These are phyloP conservation scores for Gallinago stenura DNA, from an alignment of 2,797 vertebrate species.

Conservation along the genomic window DNA sequence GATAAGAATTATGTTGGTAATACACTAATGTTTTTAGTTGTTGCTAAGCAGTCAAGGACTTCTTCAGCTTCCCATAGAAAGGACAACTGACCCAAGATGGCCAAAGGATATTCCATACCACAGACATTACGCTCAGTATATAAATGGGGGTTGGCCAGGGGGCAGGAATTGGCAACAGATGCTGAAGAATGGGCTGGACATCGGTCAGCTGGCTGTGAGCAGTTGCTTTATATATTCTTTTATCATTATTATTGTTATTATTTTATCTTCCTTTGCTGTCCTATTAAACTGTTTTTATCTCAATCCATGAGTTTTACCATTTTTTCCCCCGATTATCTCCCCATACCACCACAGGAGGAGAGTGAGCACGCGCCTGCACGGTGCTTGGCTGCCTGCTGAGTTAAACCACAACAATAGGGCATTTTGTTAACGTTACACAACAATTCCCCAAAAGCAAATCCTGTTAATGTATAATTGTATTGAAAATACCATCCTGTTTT, in stretches of 20 bases:
- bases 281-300: neutral
- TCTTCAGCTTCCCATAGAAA: too few relatives aligned
- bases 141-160: too few relatives aligned
- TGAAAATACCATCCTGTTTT: neutral
- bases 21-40: too few relatives aligned
- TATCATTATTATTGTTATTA: neutral
- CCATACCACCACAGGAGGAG: neutral
- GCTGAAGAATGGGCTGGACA: neutral
- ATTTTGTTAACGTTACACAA: neutral
- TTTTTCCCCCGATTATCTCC: neutral
- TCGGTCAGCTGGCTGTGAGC: neutral
- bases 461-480: neutral
- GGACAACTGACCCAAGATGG: too few relatives aligned
- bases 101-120: too few relatives aligned
- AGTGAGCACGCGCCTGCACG: neutral
- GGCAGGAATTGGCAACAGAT: too few relatives aligned
- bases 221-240: neutral
- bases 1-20: too few relatives aligned
- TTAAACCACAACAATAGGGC: neutral
- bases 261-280: neutral
- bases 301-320: neutral
- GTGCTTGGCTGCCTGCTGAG: neutral
- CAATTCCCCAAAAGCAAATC: neutral
- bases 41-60: too few relatives aligned
- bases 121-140: too few relatives aligned